Evolutionary conservation across 2,888 invertebrate genomes (phyloP), one percentile per base, ranked within the genome.

Genomic region (Oegoconia quadripuncta): DNA sequence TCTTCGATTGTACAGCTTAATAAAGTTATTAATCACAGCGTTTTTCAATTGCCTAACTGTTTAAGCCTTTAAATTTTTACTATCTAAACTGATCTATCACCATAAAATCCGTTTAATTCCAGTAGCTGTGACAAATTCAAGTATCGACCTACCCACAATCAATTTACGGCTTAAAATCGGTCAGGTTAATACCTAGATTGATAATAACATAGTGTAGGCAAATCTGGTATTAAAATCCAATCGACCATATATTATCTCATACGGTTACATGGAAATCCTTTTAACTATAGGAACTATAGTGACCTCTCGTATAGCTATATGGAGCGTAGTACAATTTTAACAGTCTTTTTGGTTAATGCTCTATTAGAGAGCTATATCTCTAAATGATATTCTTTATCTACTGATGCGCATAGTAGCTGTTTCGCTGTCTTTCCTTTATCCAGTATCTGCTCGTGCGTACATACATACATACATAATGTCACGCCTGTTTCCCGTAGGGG

Each of bases 221-320:
- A 79, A 81, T 74, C 74, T 64, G 54, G 80, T 74, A 81, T 84
- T 81, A 76, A 81, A 80, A 80, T 69, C 70, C 75, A 71, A 75
- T 77, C 65, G 75, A 66, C 72, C 82, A 71, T 76, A 71, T 71
- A 66, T 78, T 80, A 82, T 80, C 80, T 74, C 53, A 48, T 55
- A 44, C 41, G 35, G 64, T 53, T 64, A 86, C 84, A 86, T 32
- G 79, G 56, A 66, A 84, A 82, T 60, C 74, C 76, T 83, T 84
- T 86, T 83, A 84, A 72, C 75, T 67, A 62, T 63, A 57, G 7
- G 5, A 37, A 38, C 25, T 22, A 25, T 4, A 8, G 5, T 23
- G 7, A 23, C n/a, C 7, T n/a, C 9, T 23, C n/a, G 23, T 23
- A 9, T 23, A n/a, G 23, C 7, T n/a, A n/a, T n/a, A n/a, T n/a